Evolutionary conservation across 2,113 vertebrate genomes (phyloP), one percentile per base, ranked within the genome.

Genomic region (Octodon degus): DNA sequence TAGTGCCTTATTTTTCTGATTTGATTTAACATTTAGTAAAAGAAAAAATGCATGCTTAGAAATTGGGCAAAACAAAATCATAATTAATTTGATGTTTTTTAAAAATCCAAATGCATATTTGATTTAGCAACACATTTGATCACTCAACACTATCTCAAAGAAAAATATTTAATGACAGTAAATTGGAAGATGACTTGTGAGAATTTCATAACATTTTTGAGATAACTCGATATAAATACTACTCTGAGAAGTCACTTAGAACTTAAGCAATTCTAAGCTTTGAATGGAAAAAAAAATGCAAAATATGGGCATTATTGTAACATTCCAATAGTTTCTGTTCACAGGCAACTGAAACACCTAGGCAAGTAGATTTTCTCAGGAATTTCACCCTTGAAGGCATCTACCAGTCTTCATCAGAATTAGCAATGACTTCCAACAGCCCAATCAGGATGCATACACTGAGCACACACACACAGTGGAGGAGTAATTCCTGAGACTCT

Each of bases 221-320:
- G 34, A 74, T 60, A 90, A 90, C 10, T 90, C 12, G 2, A 1
- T 70, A 11, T 34, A 5, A 67, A 82, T 79, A 12, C 60, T 86
- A 70, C n/a, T 68, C 55, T 82, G 43, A 81, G 11, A 93, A 89
- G 60, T 82, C 34, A 68, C 76, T 12, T 65, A 32, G 30, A 37
- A 63, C 19, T 7, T 62, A 58, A 27, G 80, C 9, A 92, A 90
- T 53, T 34, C 17, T 81, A 55, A 72, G 40, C 50, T 27, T 80
- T 82, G 63, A 96, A 76, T 85, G 32, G 43, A 67, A 93, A 97
- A 74, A 93, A 97, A 76, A 81, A 32, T 22, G 53, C 10, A 5
- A 30, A n/a, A 24, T 88, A 6, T 34, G 55, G 37, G 1, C 87
- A 47, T 37, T 50, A 65, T 67, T 50, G n/a, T 70, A 27, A 58